A percentile compares a stretch with the other conserved stretches of the same genome.
These are phyloP conservation scores for Conopomorpha cramerella DNA, from an alignment of 1,140 invertebrate species.

Conservation along the genomic window DNA sequence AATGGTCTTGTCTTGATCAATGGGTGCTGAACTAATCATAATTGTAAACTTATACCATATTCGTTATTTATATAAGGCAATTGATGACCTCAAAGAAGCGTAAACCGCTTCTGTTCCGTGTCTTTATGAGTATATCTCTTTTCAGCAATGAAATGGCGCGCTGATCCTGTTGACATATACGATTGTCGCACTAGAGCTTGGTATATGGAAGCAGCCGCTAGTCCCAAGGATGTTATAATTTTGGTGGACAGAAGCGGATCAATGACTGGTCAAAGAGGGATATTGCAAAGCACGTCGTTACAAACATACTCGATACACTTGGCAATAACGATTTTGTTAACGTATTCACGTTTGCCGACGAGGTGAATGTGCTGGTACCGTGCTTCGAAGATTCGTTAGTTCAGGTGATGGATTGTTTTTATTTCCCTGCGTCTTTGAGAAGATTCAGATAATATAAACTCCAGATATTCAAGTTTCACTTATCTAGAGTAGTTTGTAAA, in stretches of 20 bases:
- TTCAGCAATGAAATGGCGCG: slow-evolving; percentile 71
- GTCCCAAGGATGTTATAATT: slow-evolving; percentile 96
- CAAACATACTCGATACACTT: slow-evolving; percentile 94
- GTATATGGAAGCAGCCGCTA: slow-evolving; percentile 97
- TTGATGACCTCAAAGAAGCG: too few species aligned
- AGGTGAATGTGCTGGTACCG: slow-evolving; percentile 77
- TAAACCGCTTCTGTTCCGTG: too few species aligned
- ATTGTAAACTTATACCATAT: too few species aligned
- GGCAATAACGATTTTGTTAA: slow-evolving; percentile 99
- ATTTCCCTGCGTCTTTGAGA: too few species aligned
- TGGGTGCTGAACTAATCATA: too few species aligned
- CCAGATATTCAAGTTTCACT: too few species aligned
- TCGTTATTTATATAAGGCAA: too few species aligned
- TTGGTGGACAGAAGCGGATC: slow-evolving; percentile 94
- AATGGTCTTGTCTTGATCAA: too few species aligned
- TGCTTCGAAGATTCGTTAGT: slow-evolving; percentile 89
- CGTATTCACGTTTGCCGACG: slow-evolving; percentile 85
- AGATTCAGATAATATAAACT: too few species aligned
- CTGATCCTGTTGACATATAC: slow-evolving; percentile 79
- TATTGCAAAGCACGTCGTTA: slow-evolving; percentile 93
- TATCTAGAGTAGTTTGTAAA: too few species aligned
- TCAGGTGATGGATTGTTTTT: too few species aligned
- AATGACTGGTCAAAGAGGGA: slow-evolving; percentile 94
- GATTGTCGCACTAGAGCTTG: slow-evolving; percentile 87
- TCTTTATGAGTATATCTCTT: too few species aligned